Base-by-base conservation (phyloP, 2,888 invertebrate genomes). In the Harmothoe impar region DNA sequence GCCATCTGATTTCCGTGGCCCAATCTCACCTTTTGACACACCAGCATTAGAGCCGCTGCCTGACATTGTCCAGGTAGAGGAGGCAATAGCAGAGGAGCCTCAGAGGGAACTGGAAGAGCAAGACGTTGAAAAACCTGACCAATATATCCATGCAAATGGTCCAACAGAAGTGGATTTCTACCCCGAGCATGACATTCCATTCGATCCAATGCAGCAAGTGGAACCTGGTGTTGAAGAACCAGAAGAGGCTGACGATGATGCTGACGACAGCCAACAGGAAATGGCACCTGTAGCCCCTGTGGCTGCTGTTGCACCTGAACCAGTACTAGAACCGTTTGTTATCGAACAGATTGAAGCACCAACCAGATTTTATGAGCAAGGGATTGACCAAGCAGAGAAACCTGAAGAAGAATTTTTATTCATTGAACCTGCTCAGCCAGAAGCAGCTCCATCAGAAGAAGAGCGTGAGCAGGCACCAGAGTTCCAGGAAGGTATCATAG, bases 111-210 rank as follows among this genome's bases (percentile, higher is more conserved):
- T 68, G 35, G 62, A 88, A 77, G 91, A 88, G 23, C 62, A 43
- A 33, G 91, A 91, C 23, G 62, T 77, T 29, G 85, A 29, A 31
- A 78, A 86, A 78, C 31, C 72, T 31, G 89, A 91, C 25, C 77
- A 90, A 0, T 92, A 92, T 77, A 88, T 89, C 20, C 91, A 94
- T 91, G 92, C 94, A 56, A 96, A 96, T 95, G 96, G 96, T 20
- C 96, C 96, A 89, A 96, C 96, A 84, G 96, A 96, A 95, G 96
- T 96, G 68, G 96, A 96, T 31, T 96, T 96, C 93, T 94, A 95
- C 89, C 96, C 96, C 35, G 96, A 96, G 93, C 94, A 94, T 91
- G 95, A 95, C 84, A 31, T 77, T 25, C 90, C 52, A 29, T 86
- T 25, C 20, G 56, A 54, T 52, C 89, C 62, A 17, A 25, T 89